Evolutionary conservation across 2,113 vertebrate species (phyloP).

Genomic region (Gymnorhina tibicen): DNA sequence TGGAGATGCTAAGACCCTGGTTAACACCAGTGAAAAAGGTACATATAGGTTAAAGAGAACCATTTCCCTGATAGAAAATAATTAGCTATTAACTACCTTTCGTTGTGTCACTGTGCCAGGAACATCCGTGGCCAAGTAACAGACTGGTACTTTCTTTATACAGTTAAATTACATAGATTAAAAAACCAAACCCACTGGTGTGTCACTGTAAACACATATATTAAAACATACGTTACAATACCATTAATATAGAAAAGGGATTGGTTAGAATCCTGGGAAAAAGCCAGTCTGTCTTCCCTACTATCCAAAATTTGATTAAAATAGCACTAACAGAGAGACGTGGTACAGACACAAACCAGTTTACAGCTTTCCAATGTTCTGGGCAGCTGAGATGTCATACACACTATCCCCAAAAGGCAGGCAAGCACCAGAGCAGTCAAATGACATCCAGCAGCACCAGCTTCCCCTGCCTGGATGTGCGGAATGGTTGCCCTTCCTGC

Average conservation of each 20-base stretch:
- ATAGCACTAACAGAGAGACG: not conserved
- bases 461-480: fast-evolving
- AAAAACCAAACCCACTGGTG: not conserved
- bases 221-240: not conserved
- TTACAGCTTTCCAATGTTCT: not conserved
- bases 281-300: not conserved
- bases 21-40: not conserved
- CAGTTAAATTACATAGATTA: not conserved
- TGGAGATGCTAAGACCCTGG: not conserved
- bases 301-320: not conserved
- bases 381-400: not conserved
- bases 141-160: not conserved
- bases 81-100: not conserved
- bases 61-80: not conserved
- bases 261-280: not conserved
- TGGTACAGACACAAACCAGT: fast-evolving
- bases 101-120: not conserved
- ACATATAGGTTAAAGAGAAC: not conserved
- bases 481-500: not conserved
- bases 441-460: not conserved
- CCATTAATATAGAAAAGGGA: not conserved
- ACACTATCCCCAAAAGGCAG: not conserved
- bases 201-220: not conserved
- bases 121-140: not conserved
- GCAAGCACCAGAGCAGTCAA: not conserved